Percentiles rank a stretch among this genome's conserved stretches.
Evolutionary conservation across 2,113 vertebrate genomes (phyloP).

Genomic region (Symphodus melops): DNA sequence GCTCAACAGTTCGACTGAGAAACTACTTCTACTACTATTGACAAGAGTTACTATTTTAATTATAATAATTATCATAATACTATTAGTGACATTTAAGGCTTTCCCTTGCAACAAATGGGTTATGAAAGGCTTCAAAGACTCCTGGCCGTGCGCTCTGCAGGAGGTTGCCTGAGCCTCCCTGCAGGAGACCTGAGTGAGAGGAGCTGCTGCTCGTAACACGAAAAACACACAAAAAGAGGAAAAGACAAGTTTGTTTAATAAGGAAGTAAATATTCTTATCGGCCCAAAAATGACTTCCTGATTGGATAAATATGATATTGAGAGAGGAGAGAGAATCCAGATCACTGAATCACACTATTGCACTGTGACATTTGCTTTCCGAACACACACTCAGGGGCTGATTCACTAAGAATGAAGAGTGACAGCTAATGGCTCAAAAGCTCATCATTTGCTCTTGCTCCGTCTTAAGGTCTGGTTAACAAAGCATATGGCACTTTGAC

Average conservation of each 20-base stretch:
- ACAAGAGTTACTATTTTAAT: neutral
- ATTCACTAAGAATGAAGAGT: too few relatives aligned
- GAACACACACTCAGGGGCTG: neutral
- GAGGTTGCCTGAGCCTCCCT: constrained; percentile 3
- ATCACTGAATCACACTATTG: neutral
- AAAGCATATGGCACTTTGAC: too few relatives aligned
- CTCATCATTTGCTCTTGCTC: too few relatives aligned
- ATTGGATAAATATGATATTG: neutral
- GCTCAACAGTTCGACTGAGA: neutral
- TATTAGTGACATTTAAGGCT: neutral
- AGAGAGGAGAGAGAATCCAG: neutral
- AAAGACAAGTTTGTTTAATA: neutral
- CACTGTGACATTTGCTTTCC: neutral
- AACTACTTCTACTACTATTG: neutral
- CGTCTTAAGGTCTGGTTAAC: too few relatives aligned
- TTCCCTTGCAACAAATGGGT: neutral
- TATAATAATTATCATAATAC: neutral
- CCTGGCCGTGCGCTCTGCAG: neutral
- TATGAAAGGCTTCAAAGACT: neutral
- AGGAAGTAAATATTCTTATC: neutral
- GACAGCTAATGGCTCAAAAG: too few relatives aligned
- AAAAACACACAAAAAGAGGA: neutral
- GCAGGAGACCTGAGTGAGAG: neutral
- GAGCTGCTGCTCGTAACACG: neutral
- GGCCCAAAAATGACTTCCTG: neutral